phyloP scores from a whole-genome alignment of 2,888 invertebrate genomes.

The Ischnus inquisitorius region DNA sequence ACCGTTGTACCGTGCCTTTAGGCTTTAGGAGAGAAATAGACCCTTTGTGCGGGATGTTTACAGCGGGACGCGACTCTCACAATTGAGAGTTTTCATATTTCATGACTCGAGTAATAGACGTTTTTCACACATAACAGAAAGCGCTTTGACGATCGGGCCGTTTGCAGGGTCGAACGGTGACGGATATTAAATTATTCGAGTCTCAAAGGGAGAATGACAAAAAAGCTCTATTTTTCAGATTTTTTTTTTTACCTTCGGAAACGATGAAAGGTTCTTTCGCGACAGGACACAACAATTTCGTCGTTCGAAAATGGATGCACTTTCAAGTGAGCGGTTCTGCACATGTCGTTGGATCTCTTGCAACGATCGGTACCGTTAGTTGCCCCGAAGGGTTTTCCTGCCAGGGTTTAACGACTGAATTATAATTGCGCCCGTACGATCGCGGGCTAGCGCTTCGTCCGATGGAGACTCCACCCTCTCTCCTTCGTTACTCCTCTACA shows the following conservation, averaged over 20 bases:
- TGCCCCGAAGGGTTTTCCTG: not conserved
- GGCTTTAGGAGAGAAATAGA: not conserved
- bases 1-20: not conserved
- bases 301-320: not conserved
- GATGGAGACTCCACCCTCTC: conserved; percentile 6
- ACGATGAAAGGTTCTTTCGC: too few relatives aligned
- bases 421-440: conserved; percentile 56
- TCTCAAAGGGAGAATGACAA: too few relatives aligned
- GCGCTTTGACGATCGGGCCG: not conserved
- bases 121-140: not conserved
- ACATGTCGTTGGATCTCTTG: conserved; percentile 11
- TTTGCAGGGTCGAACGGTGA: not conserved
- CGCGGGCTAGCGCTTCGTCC: conserved; percentile 47
- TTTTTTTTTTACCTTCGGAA: too few relatives aligned
- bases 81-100: not conserved
- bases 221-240: too few relatives aligned
- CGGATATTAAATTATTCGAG: too few relatives aligned
- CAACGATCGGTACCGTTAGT: not conserved
- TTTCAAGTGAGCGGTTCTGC: not conserved
- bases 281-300: too few relatives aligned
- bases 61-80: not conserved
- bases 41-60: not conserved
- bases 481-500: conserved; percentile 14
- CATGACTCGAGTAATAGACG: conserved; percentile 6
- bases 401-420: conserved; percentile 49